Conservation (phyloP, 2,113 vertebrate genomes). For the Phylloscopus trochilus region DNA sequence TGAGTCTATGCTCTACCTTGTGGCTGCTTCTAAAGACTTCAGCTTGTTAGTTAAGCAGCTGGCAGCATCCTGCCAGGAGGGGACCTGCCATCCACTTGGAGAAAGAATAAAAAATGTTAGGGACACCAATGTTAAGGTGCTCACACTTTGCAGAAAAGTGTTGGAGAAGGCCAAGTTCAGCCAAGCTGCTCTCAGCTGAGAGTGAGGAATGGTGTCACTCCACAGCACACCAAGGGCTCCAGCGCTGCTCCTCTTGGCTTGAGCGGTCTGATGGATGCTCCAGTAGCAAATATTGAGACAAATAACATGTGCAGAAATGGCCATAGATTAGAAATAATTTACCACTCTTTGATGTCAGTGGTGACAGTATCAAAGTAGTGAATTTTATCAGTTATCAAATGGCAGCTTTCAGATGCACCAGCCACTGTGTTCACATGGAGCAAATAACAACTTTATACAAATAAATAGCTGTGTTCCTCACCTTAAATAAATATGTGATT, state of each 20-base stretch:
- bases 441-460: background rate
- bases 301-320: accelerated
- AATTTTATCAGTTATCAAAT: background rate
- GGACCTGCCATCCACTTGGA: background rate
- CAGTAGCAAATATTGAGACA: background rate
- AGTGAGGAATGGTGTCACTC: background rate
- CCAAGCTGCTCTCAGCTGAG: background rate
- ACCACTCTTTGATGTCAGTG: background rate
- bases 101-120: background rate
- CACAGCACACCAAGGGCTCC: accelerated
- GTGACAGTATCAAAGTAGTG: background rate
- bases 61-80: background rate
- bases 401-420: background rate
- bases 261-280: no score
- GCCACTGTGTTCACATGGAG: background rate
- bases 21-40: background rate
- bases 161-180: background rate
- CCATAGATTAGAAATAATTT: background rate
- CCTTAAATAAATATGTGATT: background rate
- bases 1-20: accelerated
- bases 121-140: accelerated
- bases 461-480: background rate
- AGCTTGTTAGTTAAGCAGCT: background rate
- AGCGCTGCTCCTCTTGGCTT: background rate
- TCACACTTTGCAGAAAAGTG: background rate